Base-by-base conservation (phyloP, 2,113 vertebrate genomes). In the Zosterops borbonicus region DNA sequence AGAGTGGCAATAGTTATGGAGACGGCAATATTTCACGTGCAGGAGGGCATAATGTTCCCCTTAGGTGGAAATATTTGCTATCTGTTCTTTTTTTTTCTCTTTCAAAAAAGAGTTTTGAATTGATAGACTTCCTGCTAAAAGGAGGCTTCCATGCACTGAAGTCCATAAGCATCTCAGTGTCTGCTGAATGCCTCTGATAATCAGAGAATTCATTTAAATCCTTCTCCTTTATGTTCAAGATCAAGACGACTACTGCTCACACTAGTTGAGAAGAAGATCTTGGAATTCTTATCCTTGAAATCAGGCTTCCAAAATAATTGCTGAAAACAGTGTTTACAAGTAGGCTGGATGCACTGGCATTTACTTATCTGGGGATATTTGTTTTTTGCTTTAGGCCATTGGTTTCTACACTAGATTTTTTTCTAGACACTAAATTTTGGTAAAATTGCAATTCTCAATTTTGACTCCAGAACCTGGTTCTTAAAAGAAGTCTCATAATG, bases 1-100 rank as follows among this genome's bases (percentile, higher is more conserved):
- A 89, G 78, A 63, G 70, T 84, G 87, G 78, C 81, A 93, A 33
- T 83, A 84, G 56, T 95, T 93, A 90, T 6, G 46, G 35, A n/a
- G 69, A 68, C 78, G 67, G 86, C 52, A 85, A 20, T 89, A 42
- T 37, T 83, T 95, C 39, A 25, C 31, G 23, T 56, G 56, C 52
- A 82, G 70, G 64, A 75, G 58, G 60, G 35, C 74, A 68, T 39
- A 52, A 46, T 82, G 56, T 39, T 35, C 62, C 87, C 14, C 58
- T 82, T 64, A 46, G 62, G 28, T 87, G 53, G 58, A 91, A 78
- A 69, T 21, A 41, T 69, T 69, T 78, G 18, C 41, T 89, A 23
- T 69, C 52, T 71, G 2, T 53, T 46, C 0, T 52, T 31, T 29
- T 12, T 64, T 11, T 21, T 29, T 3, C 8, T 28, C 6, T 28